Conservation (phyloP, 2,113 vertebrate genomes). For the Haemorhous mexicanus region DNA sequence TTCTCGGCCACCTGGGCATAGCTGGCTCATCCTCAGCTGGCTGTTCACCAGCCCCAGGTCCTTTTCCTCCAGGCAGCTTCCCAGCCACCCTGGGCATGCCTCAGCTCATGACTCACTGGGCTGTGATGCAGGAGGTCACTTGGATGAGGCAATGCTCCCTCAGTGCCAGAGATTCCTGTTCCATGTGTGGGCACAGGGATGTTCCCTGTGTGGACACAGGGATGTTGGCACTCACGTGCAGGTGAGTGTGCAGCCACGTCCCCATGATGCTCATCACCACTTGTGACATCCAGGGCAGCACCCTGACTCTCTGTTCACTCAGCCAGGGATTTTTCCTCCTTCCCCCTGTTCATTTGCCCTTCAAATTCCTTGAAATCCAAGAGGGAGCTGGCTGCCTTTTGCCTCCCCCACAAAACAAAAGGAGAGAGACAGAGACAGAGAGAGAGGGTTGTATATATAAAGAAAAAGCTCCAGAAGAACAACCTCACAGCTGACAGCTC, state of each 20-base stretch:
- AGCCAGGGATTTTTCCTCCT: background rate
- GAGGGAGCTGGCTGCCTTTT: background rate
- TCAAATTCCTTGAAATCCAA: background rate
- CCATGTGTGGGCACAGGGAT: background rate
- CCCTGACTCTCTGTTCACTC: background rate
- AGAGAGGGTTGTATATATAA: background rate
- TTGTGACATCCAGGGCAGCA: background rate
- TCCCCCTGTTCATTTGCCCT: background rate
- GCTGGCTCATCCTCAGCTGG: background rate
- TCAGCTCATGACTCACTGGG: background rate
- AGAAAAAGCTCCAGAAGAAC: constrained; percentile 14
- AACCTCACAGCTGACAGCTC: constrained; percentile 40
- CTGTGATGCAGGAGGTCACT: background rate
- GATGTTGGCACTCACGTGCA: background rate
- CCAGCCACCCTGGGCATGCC: background rate
- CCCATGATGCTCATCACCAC: fast-evolving
- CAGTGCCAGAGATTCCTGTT: background rate
- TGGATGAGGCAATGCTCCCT: background rate
- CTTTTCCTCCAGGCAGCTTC: background rate
- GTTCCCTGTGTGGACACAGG: no score
- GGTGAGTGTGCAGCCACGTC: background rate
- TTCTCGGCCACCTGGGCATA: background rate
- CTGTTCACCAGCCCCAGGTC: background rate
- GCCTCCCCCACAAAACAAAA: background rate
- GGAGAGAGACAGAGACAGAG: background rate